A percentile compares a stretch with the other conserved stretches of the same genome.
Evolutionary conservation across 2,888 invertebrate genomes (phyloP).

Genomic region (Drosophila colorata): DNA sequence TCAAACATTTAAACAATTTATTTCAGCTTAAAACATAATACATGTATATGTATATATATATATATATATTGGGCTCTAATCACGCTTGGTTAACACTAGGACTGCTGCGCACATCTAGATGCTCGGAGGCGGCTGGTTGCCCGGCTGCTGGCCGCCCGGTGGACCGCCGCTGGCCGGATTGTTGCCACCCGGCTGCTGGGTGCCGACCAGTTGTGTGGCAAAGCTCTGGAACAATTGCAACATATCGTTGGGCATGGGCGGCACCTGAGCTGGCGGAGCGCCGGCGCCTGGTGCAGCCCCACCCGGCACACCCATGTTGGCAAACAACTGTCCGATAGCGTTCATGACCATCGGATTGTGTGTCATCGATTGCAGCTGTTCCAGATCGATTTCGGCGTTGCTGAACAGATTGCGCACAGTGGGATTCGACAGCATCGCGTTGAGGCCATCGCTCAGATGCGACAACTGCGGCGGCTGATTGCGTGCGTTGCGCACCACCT

Average conservation of each 20-base stretch:
- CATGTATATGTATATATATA: slow-evolving; percentile 2
- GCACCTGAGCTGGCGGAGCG: slow-evolving; percentile 41
- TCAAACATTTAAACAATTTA: slow-evolving; percentile 57
- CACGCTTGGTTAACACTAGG: slow-evolving; percentile 20
- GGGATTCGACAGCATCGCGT: slow-evolving; percentile 81
- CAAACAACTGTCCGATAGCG: slow-evolving; percentile 73
- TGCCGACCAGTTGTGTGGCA: slow-evolving; percentile 71
- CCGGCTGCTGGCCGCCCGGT: slow-evolving; percentile 56
- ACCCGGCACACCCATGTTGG: slow-evolving; percentile 55
- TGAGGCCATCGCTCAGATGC: slow-evolving; percentile 77
- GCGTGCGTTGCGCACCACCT: slow-evolving; percentile 88
- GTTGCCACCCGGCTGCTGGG: slow-evolving; percentile 42
- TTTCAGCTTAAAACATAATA: slow-evolving; percentile 34
- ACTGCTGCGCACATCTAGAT: slow-evolving; percentile 37
- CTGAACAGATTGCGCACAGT: slow-evolving; percentile 78
- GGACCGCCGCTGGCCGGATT: slow-evolving; percentile 54
- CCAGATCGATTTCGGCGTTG: slow-evolving; percentile 80
- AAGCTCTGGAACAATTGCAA: slow-evolving; percentile 81
- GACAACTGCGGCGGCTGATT: slow-evolving; percentile 66
- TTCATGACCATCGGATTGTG: slow-evolving; percentile 81
- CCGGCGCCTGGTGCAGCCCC: slow-evolving; percentile 30
- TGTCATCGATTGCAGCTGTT: slow-evolving; percentile 75
- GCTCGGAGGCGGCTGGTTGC: slow-evolving; percentile 73
- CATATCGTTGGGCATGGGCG: slow-evolving; percentile 74
- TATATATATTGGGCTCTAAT: slow-evolving; percentile 4